Percentiles rank a stretch among this genome's conserved stretches.
These are phyloP conservation scores for Clarias gariepinus DNA, from an alignment of 2,113 vertebrate species.

Conservation along the genomic window DNA sequence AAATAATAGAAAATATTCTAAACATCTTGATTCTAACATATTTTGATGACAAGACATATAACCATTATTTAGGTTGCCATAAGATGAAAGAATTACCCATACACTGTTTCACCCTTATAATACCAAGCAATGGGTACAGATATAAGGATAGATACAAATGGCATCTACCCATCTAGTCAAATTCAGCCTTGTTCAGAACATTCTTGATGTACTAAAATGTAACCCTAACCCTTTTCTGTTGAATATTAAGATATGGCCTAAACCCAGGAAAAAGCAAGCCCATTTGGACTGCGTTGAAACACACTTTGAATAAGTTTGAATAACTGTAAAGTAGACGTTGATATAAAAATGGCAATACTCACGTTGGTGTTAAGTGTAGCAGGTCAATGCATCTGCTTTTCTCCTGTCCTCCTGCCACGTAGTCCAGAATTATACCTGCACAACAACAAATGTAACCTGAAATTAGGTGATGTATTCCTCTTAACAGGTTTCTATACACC, in stretches of 20 bases:
- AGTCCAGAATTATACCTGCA: slow-evolving; percentile 90
- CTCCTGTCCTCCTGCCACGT: slow-evolving; percentile 75
- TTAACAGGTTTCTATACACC: background rate
- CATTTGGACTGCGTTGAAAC: background rate
- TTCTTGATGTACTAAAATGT: background rate
- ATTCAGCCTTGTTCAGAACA: background rate
- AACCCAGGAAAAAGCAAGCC: background rate
- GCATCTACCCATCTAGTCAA: background rate
- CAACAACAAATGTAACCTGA: background rate
- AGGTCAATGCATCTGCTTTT: slow-evolving; percentile 89
- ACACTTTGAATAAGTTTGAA: background rate
- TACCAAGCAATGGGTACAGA: background rate
- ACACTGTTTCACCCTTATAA: background rate
- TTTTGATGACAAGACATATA: background rate
- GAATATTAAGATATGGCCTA: background rate
- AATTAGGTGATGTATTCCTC: background rate
- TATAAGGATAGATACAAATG: background rate
- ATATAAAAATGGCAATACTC: slow-evolving; percentile 53
- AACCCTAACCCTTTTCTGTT: background rate
- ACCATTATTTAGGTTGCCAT: background rate
- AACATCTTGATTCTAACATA: background rate
- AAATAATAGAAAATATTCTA: background rate
- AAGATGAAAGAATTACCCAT: background rate
- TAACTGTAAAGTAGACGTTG: background rate
- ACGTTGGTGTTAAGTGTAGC: slow-evolving; percentile 82